Evolutionary conservation across 1,140 invertebrate genomes (phyloP).

Genomic region (Pseudomyrmex concolor): DNA sequence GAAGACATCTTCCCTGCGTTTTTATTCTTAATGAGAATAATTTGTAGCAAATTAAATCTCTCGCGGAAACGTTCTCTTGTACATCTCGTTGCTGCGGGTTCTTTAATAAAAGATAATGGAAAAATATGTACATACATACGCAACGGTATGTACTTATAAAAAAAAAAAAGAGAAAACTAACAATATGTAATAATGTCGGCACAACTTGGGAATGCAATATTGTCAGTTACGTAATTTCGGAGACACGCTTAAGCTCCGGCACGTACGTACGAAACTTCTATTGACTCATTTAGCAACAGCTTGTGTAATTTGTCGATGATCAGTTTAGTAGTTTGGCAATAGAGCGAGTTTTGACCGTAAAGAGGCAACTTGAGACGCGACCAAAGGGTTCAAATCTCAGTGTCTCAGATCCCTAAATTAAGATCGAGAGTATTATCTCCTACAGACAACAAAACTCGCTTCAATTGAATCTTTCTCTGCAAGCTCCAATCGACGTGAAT

Average conservation of each 20-base stretch:
- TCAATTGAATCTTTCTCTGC: no score
- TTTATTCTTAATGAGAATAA: not conserved
- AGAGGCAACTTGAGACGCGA: not conserved
- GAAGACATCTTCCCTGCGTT: not conserved
- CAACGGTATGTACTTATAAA: not conserved
- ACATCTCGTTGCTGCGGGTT: not conserved
- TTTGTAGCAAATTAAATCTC: not conserved
- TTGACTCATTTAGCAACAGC: constrained; percentile 31
- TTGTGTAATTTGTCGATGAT: constrained; percentile 27
- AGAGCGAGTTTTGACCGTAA: not conserved
- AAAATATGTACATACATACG: not conserved
- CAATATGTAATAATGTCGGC: no score
- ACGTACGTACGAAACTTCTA: constrained; percentile 23
- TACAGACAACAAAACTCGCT: no score
- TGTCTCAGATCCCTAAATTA: constrained; percentile 6
- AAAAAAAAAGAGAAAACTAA: not conserved
- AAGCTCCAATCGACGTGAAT: no score
- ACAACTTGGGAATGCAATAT: not conserved
- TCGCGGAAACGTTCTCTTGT: not conserved
- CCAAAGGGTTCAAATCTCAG: not conserved
- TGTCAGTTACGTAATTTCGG: constrained; percentile 28
- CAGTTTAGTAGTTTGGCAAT: not conserved
- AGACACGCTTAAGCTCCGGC: constrained; percentile 15
- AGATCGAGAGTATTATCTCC: not conserved
- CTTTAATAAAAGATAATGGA: not conserved